A percentile compares a stretch with the other conserved stretches of the same genome.
phyloP scores from a whole-genome alignment of 23 tunicate genomes.

The Styela clava region DNA sequence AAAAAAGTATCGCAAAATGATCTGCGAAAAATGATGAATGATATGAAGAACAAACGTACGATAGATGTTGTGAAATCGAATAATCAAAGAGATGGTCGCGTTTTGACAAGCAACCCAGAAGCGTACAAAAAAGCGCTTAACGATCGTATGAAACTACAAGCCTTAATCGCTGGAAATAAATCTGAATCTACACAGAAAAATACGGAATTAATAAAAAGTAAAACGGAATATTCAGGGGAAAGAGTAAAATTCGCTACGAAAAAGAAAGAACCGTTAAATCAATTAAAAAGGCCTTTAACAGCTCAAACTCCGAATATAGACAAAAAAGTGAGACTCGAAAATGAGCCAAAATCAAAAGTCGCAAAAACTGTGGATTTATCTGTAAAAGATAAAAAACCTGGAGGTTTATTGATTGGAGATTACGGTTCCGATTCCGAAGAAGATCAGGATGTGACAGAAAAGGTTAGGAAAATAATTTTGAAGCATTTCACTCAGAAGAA shows the following conservation, averaged over 20 bases:
- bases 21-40: constrained; percentile 79
- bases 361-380: background rate
- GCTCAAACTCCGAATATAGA: background rate
- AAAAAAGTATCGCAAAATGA: constrained; percentile 62
- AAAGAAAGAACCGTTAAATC: background rate
- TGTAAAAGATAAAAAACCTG: constrained; percentile 2
- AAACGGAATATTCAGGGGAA: background rate
- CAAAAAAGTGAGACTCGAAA: background rate
- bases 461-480: too few species aligned
- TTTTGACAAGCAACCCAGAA: background rate
- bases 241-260: background rate
- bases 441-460: background rate
- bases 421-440: constrained; percentile 21
- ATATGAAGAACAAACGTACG: constrained; percentile 54
- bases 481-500: too few species aligned
- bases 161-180: constrained; percentile 6
- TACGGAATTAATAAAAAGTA: background rate
- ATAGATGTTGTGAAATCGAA: background rate
- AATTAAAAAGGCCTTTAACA: background rate
- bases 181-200: background rate
- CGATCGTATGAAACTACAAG: constrained; percentile 9
- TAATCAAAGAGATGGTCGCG: background rate
- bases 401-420: constrained; percentile 17
- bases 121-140: constrained; percentile 5
- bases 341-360: constrained; percentile 10